Conservation (phyloP, 2,113 vertebrate genomes). For the Sapayoa aenigma region DNA sequence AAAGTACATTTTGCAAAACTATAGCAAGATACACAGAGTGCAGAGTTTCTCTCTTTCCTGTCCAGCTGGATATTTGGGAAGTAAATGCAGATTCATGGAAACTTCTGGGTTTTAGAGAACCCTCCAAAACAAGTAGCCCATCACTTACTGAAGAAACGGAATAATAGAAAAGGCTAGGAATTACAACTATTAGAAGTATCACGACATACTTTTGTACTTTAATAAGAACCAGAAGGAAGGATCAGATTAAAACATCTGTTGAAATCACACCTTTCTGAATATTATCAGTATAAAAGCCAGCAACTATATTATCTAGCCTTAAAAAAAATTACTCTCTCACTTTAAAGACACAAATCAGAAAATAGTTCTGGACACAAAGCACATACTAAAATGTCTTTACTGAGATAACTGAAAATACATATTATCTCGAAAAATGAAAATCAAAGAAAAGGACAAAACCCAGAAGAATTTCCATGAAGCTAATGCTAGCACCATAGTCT, state of each 20-base stretch:
- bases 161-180: neutral
- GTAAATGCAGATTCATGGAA: neutral
- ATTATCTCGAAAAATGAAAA: neutral
- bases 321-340: neutral
- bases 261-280: neutral
- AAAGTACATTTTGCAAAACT: neutral
- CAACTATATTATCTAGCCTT: too few species aligned
- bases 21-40: neutral
- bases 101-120: neutral
- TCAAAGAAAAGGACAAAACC: neutral
- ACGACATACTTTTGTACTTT: neutral
- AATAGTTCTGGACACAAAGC: neutral
- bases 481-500: neutral
- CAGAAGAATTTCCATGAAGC: neutral
- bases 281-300: neutral
- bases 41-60: neutral
- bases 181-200: neutral
- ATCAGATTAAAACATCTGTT: neutral
- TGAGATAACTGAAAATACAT: neutral
- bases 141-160: neutral
- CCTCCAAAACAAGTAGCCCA: neutral
- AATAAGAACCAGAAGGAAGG: neutral
- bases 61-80: neutral
- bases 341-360: neutral
- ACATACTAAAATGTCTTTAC: neutral